Evolutionary conservation across 1,140 invertebrate species (phyloP), one percentile per base, ranked within the genome.

Genomic region (Drosophila sturtevanti): DNA sequence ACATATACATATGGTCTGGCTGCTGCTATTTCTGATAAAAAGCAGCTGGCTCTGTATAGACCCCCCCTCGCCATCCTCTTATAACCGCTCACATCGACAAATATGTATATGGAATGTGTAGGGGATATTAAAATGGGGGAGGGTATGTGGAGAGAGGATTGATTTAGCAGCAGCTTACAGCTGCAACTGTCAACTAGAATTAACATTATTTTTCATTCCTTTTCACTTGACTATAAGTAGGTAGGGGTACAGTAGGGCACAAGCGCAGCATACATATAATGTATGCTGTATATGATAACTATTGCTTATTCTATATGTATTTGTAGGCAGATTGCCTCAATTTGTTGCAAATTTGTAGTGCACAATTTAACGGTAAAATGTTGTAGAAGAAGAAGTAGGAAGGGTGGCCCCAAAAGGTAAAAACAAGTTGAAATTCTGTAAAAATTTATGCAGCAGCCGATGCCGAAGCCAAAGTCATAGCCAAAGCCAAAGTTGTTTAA

Each of bases 371-470:
- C 84, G 79, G 81, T 87, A 82, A 82, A 87, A 56, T 18, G 31
- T 18, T 14, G 16, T 4, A 56, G 27, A 55, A n/a, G 9, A 18
- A 76, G 73, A 80, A 81, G 75, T 76, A 75, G 79, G 71, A 73
- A 77, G 78, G 75, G 77, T 69, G 72, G 55, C 54, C 85, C 84
- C 63, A 80, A 89, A 87, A 89, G 84, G 82, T 84, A 80, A 89
- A 89, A 84, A 89, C 80, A 77, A 79, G 84, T 70, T 89, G 35
- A 31, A 74, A 74, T 79, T 67, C 52, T 81, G 52, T 60, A 62
- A 80, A 74, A 89, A 89, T 84, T 80, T 89, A 89, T 89, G 84
- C 84, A 51, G 56, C 64, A 75, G 6, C 27, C n/a, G n/a, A n/a
- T n/a, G n/a, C n/a, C n/a, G n/a, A n/a, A n/a, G n/a, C n/a, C n/a